Base-by-base conservation (phyloP, 2,113 vertebrate species). In the Microtus montanus region DNA sequence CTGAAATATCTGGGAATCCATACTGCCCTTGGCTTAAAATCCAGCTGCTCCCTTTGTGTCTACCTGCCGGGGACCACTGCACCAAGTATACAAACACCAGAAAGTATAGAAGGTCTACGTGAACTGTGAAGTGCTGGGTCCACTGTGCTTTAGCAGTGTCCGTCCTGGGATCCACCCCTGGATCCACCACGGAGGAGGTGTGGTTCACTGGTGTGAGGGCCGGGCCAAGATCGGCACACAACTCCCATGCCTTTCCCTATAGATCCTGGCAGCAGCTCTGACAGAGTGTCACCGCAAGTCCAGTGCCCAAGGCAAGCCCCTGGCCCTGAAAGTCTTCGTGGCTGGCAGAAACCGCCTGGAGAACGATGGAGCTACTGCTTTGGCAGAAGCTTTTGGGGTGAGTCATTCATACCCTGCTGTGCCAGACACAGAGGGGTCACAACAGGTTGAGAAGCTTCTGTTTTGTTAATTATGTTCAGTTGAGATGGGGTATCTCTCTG, bases 341-440 rank as follows among this genome's bases (percentile, higher is more conserved):
- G 99, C 99, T 10, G 99, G 99, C 93, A 99, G 99, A 91, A 99
- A 99, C 95, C 99, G 99, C 8, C 98, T 99, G 94, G 99, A 99
- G 98, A 99, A 99, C 5, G 99, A 99, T 5, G 99, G 99, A 70
- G 99, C 99, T 93, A 99, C 98, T 7, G 99, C 99, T 9, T 98
- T 99, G 85, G 99, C 99, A 80, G 99, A 99, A 82, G 99, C 99
- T 68, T 99, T 99, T 79, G 98, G 99, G 98, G 99, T 99, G 97
- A 98, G 98, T 98, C 74, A 33, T 64, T 93, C 28, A 35, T 9
- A 0, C 33, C 33, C 14, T 61, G 70, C 30, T 30, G 7, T 0
- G 1, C 33, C 1, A 3, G 6, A 38, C 26, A 38, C 14, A 28
- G 68, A 28, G 68, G 1, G 24, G 30, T 41, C 35, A 28, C 8